These are phyloP conservation scores for Pinctada fucata DNA, from an alignment of 2,888 invertebrate species.

Conservation along the genomic window DNA sequence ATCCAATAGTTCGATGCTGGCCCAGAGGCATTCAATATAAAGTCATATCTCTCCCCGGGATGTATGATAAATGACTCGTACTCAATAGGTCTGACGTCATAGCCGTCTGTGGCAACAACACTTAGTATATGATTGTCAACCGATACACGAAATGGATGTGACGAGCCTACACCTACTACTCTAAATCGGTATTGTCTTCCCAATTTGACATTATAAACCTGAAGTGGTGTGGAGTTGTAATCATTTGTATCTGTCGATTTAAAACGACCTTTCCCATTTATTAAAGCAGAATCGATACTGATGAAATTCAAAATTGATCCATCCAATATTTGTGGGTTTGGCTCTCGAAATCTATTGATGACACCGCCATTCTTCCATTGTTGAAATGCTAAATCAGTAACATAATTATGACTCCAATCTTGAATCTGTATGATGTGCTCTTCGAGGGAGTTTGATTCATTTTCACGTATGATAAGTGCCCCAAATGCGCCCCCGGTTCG, in stretches of 20 bases:
- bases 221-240: conserved; percentile 43
- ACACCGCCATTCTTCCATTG: conserved; percentile 40
- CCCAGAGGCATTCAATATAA: conserved; percentile 47
- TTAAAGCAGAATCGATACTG: conserved; percentile 44
- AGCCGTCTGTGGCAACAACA: conserved; percentile 54
- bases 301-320: conserved; percentile 34
- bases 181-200: conserved; percentile 48
- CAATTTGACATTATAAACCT: conserved; percentile 40
- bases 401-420: conserved; percentile 54
- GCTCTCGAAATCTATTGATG: conserved; percentile 28
- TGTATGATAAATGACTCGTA: conserved; percentile 47
- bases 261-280: conserved; percentile 57
- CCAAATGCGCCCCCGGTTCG: conserved; percentile 67
- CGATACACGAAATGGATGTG: conserved; percentile 49
- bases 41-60: conserved; percentile 57
- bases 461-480: conserved; percentile 61
- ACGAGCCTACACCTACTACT: conserved; percentile 47
- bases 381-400: conserved; percentile 37
- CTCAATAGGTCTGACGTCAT: conserved; percentile 45
- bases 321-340: conserved; percentile 19
- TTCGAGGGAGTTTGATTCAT: neutral
- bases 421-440: conserved; percentile 45
- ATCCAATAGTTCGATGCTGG: conserved; percentile 55
- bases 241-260: neutral
- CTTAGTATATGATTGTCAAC: conserved; percentile 52